phyloP scores from a whole-genome alignment of 2,888 invertebrate genomes.

The Brenthis hecate region DNA sequence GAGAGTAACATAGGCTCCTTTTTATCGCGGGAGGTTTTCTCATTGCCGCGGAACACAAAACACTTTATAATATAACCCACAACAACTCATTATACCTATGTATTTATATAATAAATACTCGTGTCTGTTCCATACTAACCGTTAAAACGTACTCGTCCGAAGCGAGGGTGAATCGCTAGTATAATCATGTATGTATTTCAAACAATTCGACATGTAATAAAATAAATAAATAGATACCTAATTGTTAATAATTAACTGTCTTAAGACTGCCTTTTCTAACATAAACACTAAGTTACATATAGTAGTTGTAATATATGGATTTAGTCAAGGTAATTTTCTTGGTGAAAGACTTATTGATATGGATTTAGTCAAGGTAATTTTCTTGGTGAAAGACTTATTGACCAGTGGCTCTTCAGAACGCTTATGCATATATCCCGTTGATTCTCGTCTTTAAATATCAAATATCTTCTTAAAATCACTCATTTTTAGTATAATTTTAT shows the following conservation, averaged over 20 bases:
- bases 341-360: slow-evolving; percentile 21
- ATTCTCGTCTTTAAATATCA: slow-evolving; percentile 23
- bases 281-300: slow-evolving; percentile 2
- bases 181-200: too few species aligned
- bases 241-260: neutral
- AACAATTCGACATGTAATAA: neutral
- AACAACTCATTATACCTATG: too few species aligned
- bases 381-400: slow-evolving; percentile 19
- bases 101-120: too few species aligned
- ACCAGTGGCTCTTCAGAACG: slow-evolving; percentile 19
- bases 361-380: slow-evolving; percentile 2
- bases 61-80: too few species aligned
- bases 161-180: too few species aligned
- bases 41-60: too few species aligned
- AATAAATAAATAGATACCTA: neutral
- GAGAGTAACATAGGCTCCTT: too few species aligned
- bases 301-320: slow-evolving; percentile 4
- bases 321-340: slow-evolving; percentile 2
- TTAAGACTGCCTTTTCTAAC: neutral
- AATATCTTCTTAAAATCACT: slow-evolving; percentile 30
- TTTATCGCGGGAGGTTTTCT: too few species aligned
- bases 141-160: too few species aligned
- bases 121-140: too few species aligned
- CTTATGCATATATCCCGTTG: slow-evolving; percentile 17
- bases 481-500: slow-evolving; percentile 35